Base-by-base conservation (phyloP, 1,140 invertebrate genomes). In the Lasioglossum baleicum region DNA sequence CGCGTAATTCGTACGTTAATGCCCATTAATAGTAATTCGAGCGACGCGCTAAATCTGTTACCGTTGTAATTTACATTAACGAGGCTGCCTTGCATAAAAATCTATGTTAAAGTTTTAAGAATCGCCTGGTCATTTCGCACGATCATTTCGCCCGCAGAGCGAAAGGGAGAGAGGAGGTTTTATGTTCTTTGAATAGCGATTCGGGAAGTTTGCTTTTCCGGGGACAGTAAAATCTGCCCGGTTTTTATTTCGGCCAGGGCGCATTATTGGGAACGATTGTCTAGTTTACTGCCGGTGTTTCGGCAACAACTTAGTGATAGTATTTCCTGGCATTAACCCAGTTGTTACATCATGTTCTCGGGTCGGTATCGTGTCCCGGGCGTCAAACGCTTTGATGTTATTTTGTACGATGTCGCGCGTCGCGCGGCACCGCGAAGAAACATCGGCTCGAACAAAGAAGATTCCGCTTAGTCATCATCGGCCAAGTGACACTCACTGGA, bases 221-320 rank as follows among this genome's bases (percentile, higher is more conserved):
- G 0, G 7, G 40, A 48, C 56, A 42, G 26, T 61, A 69, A 60
- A 76, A 48, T 61, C 20, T 17, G 42, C 26, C 35, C 26, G 4
- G 26, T 60, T 69, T 68, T 76, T 53, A 61, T 61, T 69, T 20
- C 44, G 26, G 6, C 5, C 5, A 2, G 5, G 7, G 2, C 20
- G 20, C 26, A 61, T 76, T 69, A 61, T n/a, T n/a, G 53, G 22
- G 22, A n/a, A 35, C 44, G 48, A 44, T 53, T 76, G 65, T 68
- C n/a, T 75, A 15, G 26, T 69, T 69, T 60, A 69, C 20, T 48
- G 26, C 66, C 13, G 56, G 26, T 20, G 65, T 76, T 76, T 69
- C 75, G 66, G 26, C 66, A 61, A 44, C 65, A 76, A 76, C 66
- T 61, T 76, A 69, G 53, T 53, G 31, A 69, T 60, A 76, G 40